phyloP scores from a whole-genome alignment of 2,797 vertebrate species.

The Eutrigla gurnardus region DNA sequence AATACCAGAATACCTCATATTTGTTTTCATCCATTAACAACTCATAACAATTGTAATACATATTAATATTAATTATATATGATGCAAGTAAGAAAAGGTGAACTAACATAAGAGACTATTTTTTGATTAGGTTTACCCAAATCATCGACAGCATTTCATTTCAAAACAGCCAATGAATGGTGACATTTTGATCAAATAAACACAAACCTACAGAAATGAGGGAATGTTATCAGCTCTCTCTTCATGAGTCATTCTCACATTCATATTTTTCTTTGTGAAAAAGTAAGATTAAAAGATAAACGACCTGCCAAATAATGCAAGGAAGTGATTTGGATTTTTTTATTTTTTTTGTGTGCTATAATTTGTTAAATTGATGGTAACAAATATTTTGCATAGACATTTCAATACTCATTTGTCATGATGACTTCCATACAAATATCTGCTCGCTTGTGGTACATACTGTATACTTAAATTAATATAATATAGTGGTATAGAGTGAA shows the following conservation, averaged over 20 bases:
- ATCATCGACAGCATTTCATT: slow-evolving; percentile 20
- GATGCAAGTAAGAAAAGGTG: slow-evolving; percentile 22
- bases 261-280: background rate
- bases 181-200: slow-evolving; percentile 31
- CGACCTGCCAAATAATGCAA: slow-evolving; percentile 2
- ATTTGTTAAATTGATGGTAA: slow-evolving; percentile 12
- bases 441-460: slow-evolving; percentile 84
- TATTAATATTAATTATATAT: slow-evolving; percentile 39
- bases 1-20: slow-evolving; percentile 76
- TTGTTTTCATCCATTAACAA: slow-evolving; percentile 52
- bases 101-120: slow-evolving; percentile 29
- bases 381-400: slow-evolving; percentile 32
- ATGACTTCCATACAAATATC: slow-evolving; percentile 66
- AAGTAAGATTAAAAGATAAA: slow-evolving; percentile 10
- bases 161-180: slow-evolving; percentile 4
- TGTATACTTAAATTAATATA: slow-evolving; percentile 81
- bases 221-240: slow-evolving; percentile 5
- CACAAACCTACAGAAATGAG: background rate
- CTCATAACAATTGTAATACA: slow-evolving; percentile 33
- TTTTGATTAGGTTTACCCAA: slow-evolving; percentile 8
- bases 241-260: slow-evolving; percentile 7
- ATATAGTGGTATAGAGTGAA: slow-evolving; percentile 71
- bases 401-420: slow-evolving; percentile 46
- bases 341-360: background rate
- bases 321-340: slow-evolving; percentile 11